phyloP scores from a whole-genome alignment of 2,113 vertebrate genomes.

The Leucopternis melanops region DNA sequence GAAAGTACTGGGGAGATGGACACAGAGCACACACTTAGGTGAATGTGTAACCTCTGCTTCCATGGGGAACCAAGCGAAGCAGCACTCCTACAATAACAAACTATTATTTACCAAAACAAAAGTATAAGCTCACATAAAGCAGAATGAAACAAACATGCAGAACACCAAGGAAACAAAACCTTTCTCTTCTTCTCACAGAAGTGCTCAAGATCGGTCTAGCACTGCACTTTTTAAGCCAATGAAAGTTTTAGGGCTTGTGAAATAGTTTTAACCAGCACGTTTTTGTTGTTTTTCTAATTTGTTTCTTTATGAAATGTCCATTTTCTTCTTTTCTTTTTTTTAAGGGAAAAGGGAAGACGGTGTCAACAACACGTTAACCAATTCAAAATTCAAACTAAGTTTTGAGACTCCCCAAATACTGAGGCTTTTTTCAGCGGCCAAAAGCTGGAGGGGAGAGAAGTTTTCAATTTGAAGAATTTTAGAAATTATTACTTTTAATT shows the following conservation, averaged over 20 bases:
- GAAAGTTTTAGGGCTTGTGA: neutral
- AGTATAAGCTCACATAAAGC: neutral
- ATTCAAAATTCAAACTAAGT: neutral
- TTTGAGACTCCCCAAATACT: neutral
- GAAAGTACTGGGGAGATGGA: fast-evolving
- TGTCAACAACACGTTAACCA: neutral
- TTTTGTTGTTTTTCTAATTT: neutral
- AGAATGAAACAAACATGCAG: neutral
- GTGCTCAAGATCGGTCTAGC: neutral
- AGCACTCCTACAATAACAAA: neutral
- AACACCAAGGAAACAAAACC: neutral
- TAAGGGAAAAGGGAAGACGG: neutral
- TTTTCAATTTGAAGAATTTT: neutral
- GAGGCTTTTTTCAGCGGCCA: neutral
- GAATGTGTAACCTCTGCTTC: neutral
- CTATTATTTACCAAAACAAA: neutral
- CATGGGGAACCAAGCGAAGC: neutral
- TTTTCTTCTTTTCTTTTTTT: neutral
- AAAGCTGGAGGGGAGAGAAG: neutral
- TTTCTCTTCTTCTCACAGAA: neutral
- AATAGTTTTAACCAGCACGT: neutral
- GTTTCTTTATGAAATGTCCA: neutral
- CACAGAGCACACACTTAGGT: neutral
- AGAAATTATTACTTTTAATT: neutral
- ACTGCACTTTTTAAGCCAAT: neutral